phyloP scores from a whole-genome alignment of 2,797 vertebrate species.

The Morelia viridis region DNA sequence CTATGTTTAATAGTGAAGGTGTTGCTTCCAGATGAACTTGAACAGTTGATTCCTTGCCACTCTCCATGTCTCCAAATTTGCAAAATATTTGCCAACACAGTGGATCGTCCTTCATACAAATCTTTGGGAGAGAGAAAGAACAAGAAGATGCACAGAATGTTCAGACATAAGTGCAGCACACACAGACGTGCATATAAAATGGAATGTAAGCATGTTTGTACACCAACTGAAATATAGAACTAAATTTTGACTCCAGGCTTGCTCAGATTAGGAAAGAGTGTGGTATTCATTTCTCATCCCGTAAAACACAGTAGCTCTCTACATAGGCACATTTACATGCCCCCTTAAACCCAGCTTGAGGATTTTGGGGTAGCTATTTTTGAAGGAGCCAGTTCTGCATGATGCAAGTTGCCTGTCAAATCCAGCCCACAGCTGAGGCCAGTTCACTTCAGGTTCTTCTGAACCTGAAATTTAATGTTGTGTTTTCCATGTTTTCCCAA shows the following conservation, averaged over 20 bases:
- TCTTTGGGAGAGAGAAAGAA: constrained; percentile 72
- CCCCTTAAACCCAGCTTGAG: background rate
- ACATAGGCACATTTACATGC: background rate
- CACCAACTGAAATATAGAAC: background rate
- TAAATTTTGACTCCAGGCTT: background rate
- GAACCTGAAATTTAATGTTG: background rate
- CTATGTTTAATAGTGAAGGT: constrained; percentile 83
- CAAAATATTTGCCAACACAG: constrained; percentile 85
- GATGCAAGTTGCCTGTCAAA: background rate
- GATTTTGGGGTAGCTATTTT: background rate
- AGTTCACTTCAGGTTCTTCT: background rate
- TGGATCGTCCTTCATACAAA: constrained; percentile 80
- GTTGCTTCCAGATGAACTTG: constrained; percentile 84
- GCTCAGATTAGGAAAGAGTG: background rate
- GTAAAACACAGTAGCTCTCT: background rate
- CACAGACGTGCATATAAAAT: constrained; percentile 1
- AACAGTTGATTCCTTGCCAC: constrained; percentile 82
- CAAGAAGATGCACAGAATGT: background rate
- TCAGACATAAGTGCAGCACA: background rate
- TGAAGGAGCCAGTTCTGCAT: background rate
- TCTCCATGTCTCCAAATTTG: constrained; percentile 86
- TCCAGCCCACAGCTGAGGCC: background rate
- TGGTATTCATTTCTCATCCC: background rate
- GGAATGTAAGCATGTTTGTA: background rate
- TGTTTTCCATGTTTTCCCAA: background rate